phyloP scores from a whole-genome alignment of 2,113 vertebrate species.

The Alligator sinensis region DNA sequence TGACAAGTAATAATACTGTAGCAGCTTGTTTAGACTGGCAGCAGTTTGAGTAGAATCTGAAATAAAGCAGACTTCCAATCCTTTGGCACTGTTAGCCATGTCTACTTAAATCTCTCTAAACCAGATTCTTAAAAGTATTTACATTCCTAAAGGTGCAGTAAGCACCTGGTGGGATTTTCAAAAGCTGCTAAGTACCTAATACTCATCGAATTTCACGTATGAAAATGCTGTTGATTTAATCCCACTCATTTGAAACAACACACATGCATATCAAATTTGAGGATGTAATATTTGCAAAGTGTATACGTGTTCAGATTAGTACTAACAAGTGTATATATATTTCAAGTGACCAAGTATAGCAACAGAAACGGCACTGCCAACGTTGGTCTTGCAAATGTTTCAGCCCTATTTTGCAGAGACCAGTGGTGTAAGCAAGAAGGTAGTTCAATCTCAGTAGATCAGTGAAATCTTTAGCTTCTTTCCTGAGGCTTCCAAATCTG shows the following conservation, averaged over 20 bases:
- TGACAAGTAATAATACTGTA: neutral
- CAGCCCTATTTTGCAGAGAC: neutral
- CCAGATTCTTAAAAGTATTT: constrained; percentile 44
- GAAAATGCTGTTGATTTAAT: neutral
- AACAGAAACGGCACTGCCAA: neutral
- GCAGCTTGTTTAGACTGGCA: constrained; percentile 9
- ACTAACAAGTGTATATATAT: no score
- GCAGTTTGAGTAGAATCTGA: constrained; percentile 42
- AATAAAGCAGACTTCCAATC: neutral
- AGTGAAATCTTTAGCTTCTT: neutral
- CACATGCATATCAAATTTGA: neutral
- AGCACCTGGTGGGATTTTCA: constrained; percentile 17
- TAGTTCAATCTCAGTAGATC: neutral
- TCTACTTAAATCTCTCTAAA: constrained; percentile 34
- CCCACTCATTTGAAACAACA: neutral
- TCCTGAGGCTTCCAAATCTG: neutral
- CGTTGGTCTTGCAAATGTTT: neutral
- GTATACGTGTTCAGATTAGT: no score
- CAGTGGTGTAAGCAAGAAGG: neutral
- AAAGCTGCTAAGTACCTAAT: neutral
- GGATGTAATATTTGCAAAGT: neutral
- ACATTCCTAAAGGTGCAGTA: constrained; percentile 44
- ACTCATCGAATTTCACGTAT: neutral
- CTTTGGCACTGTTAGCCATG: constrained; percentile 24
- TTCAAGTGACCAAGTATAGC: neutral